Percentiles rank a stretch among this genome's conserved stretches.
Conservation (phyloP, 2,113 vertebrate species). For the Calypte anna region DNA sequence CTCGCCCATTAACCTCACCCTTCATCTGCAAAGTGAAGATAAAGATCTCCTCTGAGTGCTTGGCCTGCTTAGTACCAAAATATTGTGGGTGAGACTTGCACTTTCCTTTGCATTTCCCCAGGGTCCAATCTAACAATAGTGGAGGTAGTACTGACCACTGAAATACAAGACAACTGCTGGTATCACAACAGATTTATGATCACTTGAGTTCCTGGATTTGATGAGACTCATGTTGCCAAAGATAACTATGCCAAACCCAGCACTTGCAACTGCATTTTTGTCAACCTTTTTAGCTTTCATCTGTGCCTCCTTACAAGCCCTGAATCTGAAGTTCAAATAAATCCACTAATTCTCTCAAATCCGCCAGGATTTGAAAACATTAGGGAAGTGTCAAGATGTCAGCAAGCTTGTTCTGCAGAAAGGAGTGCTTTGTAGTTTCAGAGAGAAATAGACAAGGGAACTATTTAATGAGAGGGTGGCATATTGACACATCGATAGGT, state of each 20-base stretch:
- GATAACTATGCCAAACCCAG: conserved; percentile 15
- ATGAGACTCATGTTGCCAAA: neutral
- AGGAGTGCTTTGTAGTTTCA: conserved; percentile 56
- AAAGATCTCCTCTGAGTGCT: neutral
- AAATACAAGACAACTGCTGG: neutral
- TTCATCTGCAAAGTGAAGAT: neutral
- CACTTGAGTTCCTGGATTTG: neutral
- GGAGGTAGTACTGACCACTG: neutral
- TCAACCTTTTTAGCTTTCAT: conserved; percentile 53
- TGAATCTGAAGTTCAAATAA: conserved; percentile 64
- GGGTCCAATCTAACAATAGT: conserved; percentile 20
- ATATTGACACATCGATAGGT: conserved; percentile 62
- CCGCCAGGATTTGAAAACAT: conserved; percentile 55
- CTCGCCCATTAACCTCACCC: neutral
- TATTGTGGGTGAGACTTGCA: neutral
- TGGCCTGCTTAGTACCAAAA: neutral
- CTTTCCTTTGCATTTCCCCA: neutral
- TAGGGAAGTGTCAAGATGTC: conserved; percentile 67
- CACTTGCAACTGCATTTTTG: neutral
- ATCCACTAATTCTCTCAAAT: conserved; percentile 60
- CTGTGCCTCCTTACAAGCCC: conserved; percentile 53
- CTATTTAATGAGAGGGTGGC: conserved; percentile 61
- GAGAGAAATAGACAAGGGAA: conserved; percentile 61
- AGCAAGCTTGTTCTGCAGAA: conserved; percentile 49
- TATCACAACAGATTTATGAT: conserved; percentile 38